These are phyloP conservation scores for Lycia hirtaria DNA, from an alignment of 2,888 invertebrate genomes.

Conservation along the genomic window DNA sequence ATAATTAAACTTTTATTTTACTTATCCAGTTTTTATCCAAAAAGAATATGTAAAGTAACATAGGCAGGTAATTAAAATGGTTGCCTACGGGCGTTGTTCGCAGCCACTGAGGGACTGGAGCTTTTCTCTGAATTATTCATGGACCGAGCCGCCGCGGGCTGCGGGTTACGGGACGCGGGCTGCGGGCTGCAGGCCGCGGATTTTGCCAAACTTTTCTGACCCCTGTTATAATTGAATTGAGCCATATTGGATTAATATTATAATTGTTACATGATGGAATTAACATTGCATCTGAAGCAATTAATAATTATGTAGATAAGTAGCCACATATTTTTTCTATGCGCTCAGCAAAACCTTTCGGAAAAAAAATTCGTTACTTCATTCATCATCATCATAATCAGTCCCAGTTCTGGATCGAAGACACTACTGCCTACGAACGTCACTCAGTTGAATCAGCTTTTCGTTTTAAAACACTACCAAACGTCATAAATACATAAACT, in stretches of 20 bases:
- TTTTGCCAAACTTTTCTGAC: not conserved
- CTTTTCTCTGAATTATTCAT: slow-evolving; percentile 9
- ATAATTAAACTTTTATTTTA: not conserved
- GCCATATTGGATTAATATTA: not conserved
- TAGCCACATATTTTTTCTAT: too few species aligned
- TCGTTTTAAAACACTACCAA: too few species aligned
- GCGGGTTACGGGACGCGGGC: not conserved
- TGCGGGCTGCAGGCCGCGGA: not conserved
- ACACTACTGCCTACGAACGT: too few species aligned
- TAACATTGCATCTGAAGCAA: too few species aligned
- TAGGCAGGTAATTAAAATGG: not conserved
- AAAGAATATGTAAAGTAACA: not conserved
- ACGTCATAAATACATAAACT: too few species aligned
- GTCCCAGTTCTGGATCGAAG: too few species aligned
- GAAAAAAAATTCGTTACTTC: too few species aligned
- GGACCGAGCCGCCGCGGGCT: not conserved
- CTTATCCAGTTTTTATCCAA: not conserved
- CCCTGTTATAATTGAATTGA: not conserved
- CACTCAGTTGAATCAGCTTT: too few species aligned
- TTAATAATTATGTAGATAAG: too few species aligned
- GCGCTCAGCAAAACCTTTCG: too few species aligned
- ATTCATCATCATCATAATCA: too few species aligned
- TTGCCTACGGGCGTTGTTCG: not conserved
- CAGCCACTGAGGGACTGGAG: not conserved
- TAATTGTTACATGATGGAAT: not conserved